These are phyloP conservation scores for Poecilia wingei DNA, from an alignment of 2,797 vertebrate species.

Conservation along the genomic window DNA sequence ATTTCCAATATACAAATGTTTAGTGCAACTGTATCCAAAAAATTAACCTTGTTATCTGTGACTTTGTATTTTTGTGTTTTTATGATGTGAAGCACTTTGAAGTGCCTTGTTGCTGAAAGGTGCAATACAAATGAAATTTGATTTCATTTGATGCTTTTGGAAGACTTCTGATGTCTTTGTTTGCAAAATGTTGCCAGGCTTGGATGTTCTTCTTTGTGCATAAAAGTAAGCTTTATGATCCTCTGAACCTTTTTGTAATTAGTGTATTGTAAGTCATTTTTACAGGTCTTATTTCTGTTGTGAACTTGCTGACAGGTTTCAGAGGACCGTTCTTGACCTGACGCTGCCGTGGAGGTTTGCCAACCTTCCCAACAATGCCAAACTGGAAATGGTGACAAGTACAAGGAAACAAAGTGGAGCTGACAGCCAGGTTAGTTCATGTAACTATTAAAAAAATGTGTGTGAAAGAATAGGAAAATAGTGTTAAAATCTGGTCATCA, in stretches of 20 bases:
- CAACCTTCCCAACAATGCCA: slow-evolving; percentile 96
- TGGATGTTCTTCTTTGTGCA: not conserved
- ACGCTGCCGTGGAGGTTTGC: slow-evolving; percentile 94
- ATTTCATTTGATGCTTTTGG: not conserved
- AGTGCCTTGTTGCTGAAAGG: too few species aligned
- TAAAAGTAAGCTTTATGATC: not conserved
- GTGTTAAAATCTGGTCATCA: not conserved
- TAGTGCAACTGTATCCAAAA: not conserved
- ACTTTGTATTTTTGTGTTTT: too few species aligned
- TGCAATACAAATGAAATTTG: too few species aligned
- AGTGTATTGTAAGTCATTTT: not conserved
- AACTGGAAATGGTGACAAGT: slow-evolving; percentile 92
- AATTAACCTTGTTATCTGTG: too few species aligned
- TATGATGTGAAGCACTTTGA: too few species aligned
- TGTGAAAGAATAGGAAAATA: not conserved
- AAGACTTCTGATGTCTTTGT: not conserved
- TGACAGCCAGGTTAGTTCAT: slow-evolving; percentile 81
- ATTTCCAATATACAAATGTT: not conserved
- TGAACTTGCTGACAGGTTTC: slow-evolving; percentile 84
- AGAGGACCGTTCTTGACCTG: slow-evolving; percentile 91
- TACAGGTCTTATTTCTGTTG: not conserved
- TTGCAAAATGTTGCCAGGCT: not conserved
- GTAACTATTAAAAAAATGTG: not conserved
- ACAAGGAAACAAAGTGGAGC: slow-evolving; percentile 74
- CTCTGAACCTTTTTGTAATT: not conserved